These are phyloP conservation scores for Eupithecia centaureata DNA, from an alignment of 2,888 invertebrate genomes.

Conservation along the genomic window DNA sequence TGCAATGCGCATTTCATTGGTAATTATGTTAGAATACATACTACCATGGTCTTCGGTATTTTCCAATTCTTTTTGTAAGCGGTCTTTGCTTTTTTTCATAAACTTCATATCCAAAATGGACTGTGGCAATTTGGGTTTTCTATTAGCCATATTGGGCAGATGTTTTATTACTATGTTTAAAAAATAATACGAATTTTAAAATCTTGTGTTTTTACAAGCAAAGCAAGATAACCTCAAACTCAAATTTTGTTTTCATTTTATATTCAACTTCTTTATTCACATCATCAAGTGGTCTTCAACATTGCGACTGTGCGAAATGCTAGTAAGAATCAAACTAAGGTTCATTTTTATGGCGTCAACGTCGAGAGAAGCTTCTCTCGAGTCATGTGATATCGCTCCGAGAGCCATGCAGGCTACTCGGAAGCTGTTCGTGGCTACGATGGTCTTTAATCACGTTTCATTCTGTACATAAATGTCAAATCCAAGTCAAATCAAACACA, in stretches of 20 bases:
- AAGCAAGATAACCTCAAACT: conserved; percentile 8
- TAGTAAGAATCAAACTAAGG: no score
- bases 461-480: no score
- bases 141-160: conserved; percentile 37
- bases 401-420: no score
- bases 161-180: background rate
- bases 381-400: no score
- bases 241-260: conserved; percentile 14
- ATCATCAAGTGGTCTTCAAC: no score
- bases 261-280: background rate
- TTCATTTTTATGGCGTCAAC: no score
- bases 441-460: no score
- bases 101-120: conserved; percentile 93
- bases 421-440: no score
- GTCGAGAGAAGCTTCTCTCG: no score
- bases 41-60: conserved; percentile 81
- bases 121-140: conserved; percentile 86
- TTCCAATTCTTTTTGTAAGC: conserved; percentile 86
- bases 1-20: conserved; percentile 88
- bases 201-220: background rate
- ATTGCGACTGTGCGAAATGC: no score
- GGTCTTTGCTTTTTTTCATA: conserved; percentile 88
- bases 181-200: background rate
- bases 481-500: no score
- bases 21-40: conserved; percentile 89